A percentile compares a stretch with the other conserved stretches of the same genome.
Evolutionary conservation across 2,888 invertebrate species (phyloP).

Genomic region (Ennomos erosarius): DNA sequence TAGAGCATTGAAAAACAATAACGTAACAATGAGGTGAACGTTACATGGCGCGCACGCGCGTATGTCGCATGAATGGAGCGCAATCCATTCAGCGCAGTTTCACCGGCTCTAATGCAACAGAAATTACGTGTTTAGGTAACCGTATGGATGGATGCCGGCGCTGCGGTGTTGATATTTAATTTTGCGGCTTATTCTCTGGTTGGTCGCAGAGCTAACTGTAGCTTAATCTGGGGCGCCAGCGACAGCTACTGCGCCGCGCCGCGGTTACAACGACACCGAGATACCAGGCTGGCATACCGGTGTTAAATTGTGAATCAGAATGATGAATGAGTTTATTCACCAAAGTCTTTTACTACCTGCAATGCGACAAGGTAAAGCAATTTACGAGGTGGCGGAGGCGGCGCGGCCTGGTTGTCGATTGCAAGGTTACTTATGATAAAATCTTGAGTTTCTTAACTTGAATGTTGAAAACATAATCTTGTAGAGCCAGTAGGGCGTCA

Average conservation of each 20-base stretch:
- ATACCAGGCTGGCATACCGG: conserved; percentile 28
- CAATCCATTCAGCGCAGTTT: conserved; percentile 65
- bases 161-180: conserved; percentile 13
- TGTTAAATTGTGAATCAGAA: conserved; percentile 56
- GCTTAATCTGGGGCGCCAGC: conserved; percentile 6
- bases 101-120: conserved; percentile 63
- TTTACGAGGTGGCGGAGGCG: conserved; percentile 13
- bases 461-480: conserved; percentile 7
- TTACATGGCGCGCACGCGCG: conserved; percentile 57
- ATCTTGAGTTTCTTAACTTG: neutral
- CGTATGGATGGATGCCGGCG: conserved; percentile 35
- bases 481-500: no score
- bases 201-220: conserved; percentile 6
- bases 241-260: conserved; percentile 32
- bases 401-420: conserved; percentile 9
- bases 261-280: conserved; percentile 31
- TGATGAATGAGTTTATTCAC: conserved; percentile 73
- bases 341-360: conserved; percentile 53
- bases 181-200: conserved; percentile 12
- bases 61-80: conserved; percentile 69
- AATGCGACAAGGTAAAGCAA: conserved; percentile 50
- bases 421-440: conserved; percentile 6
- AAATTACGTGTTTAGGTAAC: conserved; percentile 61
- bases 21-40: conserved; percentile 52
- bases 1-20: conserved; percentile 54